These are phyloP conservation scores for Anoplopoma fimbria DNA, from an alignment of 2,113 vertebrate genomes.

Conservation along the genomic window DNA sequence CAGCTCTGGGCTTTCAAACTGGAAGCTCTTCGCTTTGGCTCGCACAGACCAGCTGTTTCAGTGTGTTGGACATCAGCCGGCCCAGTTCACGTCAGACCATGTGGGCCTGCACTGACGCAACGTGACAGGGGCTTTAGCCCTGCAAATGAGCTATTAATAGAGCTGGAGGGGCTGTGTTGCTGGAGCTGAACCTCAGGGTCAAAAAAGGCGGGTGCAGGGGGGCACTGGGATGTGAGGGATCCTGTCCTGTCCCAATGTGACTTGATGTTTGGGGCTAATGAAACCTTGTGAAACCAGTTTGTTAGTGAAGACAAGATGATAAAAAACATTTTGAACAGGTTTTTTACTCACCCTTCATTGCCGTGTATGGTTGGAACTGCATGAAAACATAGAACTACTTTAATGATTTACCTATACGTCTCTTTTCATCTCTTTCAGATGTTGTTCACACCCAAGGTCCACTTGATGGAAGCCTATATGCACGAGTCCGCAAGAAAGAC, in stretches of 20 bases:
- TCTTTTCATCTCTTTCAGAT: constrained; percentile 83
- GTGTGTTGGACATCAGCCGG: constrained; percentile 34
- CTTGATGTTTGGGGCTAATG: neutral
- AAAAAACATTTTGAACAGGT: neutral
- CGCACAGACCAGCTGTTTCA: constrained; percentile 50
- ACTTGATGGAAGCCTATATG: constrained; percentile 95
- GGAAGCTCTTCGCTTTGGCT: constrained; percentile 37
- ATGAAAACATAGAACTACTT: neutral
- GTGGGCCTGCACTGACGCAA: constrained; percentile 66
- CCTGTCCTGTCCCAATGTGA: neutral
- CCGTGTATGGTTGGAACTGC: neutral
- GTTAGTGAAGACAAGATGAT: neutral
- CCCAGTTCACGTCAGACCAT: constrained; percentile 49
- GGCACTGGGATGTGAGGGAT: constrained; percentile 33
- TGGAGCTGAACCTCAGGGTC: constrained; percentile 36
- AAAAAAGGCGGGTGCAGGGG: constrained; percentile 47
- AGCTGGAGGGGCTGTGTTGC: constrained; percentile 47
- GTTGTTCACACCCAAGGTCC: constrained; percentile 95
- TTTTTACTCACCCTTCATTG: neutral
- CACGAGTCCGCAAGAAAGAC: constrained; percentile 95
- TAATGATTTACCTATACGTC: neutral
- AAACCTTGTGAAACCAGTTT: neutral
- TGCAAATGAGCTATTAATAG: constrained; percentile 74
- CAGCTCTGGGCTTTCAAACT: constrained; percentile 39
- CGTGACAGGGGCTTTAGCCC: constrained; percentile 58